Evolutionary conservation across 2,113 vertebrate genomes (phyloP).

Genomic region (Pseudopodoces humilis): DNA sequence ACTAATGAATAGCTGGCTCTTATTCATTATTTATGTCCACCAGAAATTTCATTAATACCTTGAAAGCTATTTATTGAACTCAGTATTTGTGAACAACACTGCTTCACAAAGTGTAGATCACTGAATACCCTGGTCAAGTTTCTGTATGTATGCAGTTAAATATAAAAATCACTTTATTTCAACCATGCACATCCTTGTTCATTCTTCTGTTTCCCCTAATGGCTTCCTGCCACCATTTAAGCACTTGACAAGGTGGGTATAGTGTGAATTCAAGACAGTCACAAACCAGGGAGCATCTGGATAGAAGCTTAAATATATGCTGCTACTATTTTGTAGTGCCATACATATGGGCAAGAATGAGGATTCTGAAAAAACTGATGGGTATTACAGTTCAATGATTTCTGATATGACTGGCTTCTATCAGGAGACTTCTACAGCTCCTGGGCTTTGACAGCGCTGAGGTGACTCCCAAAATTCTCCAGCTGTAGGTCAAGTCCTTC

Average conservation of each 20-base stretch:
- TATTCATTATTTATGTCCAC: conserved; percentile 30
- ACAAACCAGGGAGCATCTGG: background rate
- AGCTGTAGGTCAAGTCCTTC: background rate
- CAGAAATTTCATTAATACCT: conserved; percentile 16
- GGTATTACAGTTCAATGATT: background rate
- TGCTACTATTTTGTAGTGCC: background rate
- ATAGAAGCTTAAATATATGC: background rate
- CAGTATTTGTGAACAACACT: background rate
- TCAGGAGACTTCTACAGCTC: background rate
- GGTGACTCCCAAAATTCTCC: background rate
- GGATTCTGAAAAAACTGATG: background rate
- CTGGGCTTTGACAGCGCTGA: background rate
- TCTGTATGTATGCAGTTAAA: background rate
- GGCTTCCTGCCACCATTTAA: background rate
- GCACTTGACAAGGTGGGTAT: background rate
- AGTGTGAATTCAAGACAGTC: background rate
- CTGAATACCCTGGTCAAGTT: background rate
- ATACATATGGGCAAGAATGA: background rate
- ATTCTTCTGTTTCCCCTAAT: background rate
- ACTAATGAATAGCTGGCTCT: conserved; percentile 32
- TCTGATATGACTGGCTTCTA: background rate
- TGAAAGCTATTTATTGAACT: conserved; percentile 34
- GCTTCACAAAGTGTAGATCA: background rate
- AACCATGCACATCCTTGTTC: background rate
- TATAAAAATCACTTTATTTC: background rate